A percentile compares a stretch with the other conserved stretches of the same genome.
Evolutionary conservation across 2,888 invertebrate genomes (phyloP).

Genomic region (Microctonus hyperodae): DNA sequence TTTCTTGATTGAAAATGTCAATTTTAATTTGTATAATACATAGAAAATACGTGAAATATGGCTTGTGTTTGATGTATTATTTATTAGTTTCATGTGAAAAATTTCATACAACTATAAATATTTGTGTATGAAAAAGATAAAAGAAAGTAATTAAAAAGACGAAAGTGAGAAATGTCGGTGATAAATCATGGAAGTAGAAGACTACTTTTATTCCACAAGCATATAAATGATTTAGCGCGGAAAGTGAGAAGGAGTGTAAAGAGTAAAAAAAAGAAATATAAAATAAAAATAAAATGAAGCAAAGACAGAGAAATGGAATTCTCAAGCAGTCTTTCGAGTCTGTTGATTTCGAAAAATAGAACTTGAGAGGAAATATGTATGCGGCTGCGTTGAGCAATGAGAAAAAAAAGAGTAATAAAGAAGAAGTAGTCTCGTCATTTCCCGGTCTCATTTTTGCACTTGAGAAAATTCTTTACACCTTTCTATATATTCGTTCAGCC

Average conservation of each 20-base stretch:
- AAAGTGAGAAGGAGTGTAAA: conserved; percentile 27
- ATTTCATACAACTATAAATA: neutral
- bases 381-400: neutral
- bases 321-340: conserved; percentile 2
- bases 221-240: conserved; percentile 44
- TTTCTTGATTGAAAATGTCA: neutral
- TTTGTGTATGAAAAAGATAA: neutral
- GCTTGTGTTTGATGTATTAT: neutral
- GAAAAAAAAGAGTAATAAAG: neutral
- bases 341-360: neutral
- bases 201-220: conserved; percentile 38
- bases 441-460: neutral
- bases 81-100: neutral
- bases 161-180: conserved; percentile 34
- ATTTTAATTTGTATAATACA: neutral
- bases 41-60: neutral
- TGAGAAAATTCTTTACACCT: neutral
- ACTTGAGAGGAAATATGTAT: neutral
- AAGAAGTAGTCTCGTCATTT: neutral
- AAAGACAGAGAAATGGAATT: neutral
- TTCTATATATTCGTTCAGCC: neutral
- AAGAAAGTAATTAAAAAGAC: conserved; percentile 17
- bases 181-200: conserved; percentile 39
- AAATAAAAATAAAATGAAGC: neutral
- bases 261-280: neutral